These are phyloP conservation scores for Argynnis bischoffii DNA, from an alignment of 2,888 invertebrate species.

Conservation along the genomic window DNA sequence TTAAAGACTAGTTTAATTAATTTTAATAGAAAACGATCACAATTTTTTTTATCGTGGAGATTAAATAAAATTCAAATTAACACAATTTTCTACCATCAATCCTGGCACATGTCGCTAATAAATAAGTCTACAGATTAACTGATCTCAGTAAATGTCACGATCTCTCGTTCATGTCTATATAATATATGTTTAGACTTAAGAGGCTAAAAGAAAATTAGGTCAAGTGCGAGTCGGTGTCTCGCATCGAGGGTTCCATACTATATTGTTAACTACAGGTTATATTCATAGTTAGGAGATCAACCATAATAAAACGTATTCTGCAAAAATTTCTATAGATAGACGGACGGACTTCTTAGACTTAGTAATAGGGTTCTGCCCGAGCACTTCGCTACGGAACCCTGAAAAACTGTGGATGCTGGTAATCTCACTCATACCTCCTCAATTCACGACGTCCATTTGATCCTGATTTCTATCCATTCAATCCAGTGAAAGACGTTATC, in stretches of 20 bases:
- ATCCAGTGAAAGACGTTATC: background rate
- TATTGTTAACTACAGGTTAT: too few species aligned
- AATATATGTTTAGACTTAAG: constrained; percentile 1
- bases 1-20: too few species aligned
- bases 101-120: constrained; percentile 10
- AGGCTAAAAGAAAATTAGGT: constrained; percentile 2
- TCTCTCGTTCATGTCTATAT: constrained; percentile 1
- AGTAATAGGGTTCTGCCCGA: too few species aligned
- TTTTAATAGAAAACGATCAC: background rate
- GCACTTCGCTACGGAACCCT: too few species aligned
- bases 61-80: background rate
- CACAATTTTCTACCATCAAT: constrained; percentile 7
- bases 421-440: constrained; percentile 3
- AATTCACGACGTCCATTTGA: background rate
- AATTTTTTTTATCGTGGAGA: background rate
- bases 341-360: too few species aligned
- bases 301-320: too few species aligned
- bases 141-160: constrained; percentile 9
- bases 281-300: too few species aligned
- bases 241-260: too few species aligned
- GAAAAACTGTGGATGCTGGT: constrained; percentile 2
- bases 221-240: too few species aligned
- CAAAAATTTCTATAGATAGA: too few species aligned
- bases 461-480: background rate
- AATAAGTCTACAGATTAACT: constrained; percentile 15